Evolutionary conservation across 2,113 vertebrate genomes (phyloP).

Genomic region (Macrotis lagotis): DNA sequence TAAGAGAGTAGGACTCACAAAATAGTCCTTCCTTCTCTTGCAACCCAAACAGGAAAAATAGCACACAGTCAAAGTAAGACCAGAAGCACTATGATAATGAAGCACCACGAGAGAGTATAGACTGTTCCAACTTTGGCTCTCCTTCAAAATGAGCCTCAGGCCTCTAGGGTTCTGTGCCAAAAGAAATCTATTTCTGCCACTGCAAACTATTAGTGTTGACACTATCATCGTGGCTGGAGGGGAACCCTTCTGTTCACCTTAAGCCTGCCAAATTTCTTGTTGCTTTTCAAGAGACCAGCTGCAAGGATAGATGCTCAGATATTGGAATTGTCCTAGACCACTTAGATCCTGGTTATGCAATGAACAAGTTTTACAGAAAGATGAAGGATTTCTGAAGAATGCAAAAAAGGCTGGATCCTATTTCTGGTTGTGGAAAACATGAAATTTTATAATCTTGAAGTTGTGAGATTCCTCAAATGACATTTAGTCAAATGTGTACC

Average conservation of each 20-base stretch:
- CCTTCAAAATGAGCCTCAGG: neutral
- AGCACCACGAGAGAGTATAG: neutral
- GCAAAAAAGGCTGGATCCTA: neutral
- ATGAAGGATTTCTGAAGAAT: neutral
- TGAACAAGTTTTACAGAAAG: neutral
- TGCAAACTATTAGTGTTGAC: neutral
- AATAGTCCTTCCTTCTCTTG: neutral
- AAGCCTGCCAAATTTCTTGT: neutral
- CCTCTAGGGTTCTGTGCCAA: neutral
- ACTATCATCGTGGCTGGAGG: neutral
- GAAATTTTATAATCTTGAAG: neutral
- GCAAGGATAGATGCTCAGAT: neutral
- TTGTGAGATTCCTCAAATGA: neutral
- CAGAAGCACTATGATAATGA: neutral
- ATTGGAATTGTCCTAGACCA: neutral
- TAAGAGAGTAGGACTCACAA: neutral
- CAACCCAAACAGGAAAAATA: neutral
- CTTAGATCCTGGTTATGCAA: neutral
- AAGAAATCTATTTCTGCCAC: neutral
- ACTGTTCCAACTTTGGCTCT: neutral
- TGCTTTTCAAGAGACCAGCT: neutral
- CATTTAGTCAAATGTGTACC: neutral
- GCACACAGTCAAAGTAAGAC: neutral
- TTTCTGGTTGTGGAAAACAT: neutral
- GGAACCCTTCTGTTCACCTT: neutral